Percentiles rank a stretch among this genome's conserved stretches.
Conservation (phyloP, 1,140 invertebrate species). For the Pomacea maculata region DNA sequence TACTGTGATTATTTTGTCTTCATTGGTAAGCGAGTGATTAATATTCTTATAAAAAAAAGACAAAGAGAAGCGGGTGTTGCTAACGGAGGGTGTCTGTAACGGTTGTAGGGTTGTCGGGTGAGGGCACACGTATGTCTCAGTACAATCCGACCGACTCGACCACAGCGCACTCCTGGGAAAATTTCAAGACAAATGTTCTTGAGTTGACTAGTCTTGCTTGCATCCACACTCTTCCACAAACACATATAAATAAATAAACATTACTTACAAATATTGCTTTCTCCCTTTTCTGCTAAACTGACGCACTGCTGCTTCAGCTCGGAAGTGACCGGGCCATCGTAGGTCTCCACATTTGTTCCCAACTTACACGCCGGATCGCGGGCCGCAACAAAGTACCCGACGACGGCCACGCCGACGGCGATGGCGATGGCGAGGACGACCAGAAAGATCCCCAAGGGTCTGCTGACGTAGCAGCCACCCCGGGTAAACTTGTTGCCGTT, state of each 20-base stretch:
- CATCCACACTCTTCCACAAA: too few relatives aligned
- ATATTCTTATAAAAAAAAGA: too few relatives aligned
- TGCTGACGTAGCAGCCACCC: conserved; percentile 32
- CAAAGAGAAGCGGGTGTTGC: too few relatives aligned
- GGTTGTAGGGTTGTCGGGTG: too few relatives aligned
- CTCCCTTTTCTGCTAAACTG: conserved; percentile 17
- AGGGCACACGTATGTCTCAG: too few relatives aligned
- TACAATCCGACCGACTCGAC: too few relatives aligned
- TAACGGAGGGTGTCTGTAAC: too few relatives aligned
- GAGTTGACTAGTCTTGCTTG: too few relatives aligned
- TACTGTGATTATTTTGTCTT: too few relatives aligned
- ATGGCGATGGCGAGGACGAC: conserved; percentile 35
- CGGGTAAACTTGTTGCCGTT: conserved; percentile 7
- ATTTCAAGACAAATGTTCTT: too few relatives aligned
- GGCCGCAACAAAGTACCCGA: conserved; percentile 42
- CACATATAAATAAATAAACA: not conserved
- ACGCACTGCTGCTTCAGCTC: conserved; percentile 21
- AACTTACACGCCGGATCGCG: conserved; percentile 30
- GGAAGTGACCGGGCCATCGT: not conserved
- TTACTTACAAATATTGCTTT: conserved; percentile 36
- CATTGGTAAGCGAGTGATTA: too few relatives aligned
- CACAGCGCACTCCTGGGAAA: too few relatives aligned
- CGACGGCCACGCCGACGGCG: conserved; percentile 37
- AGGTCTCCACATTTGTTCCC: conserved; percentile 2
- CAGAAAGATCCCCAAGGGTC: conserved; percentile 38